A percentile compares a stretch with the other conserved stretches of the same genome.
Evolutionary conservation across 2,113 vertebrate genomes (phyloP).

Genomic region (Petaurus breviceps): DNA sequence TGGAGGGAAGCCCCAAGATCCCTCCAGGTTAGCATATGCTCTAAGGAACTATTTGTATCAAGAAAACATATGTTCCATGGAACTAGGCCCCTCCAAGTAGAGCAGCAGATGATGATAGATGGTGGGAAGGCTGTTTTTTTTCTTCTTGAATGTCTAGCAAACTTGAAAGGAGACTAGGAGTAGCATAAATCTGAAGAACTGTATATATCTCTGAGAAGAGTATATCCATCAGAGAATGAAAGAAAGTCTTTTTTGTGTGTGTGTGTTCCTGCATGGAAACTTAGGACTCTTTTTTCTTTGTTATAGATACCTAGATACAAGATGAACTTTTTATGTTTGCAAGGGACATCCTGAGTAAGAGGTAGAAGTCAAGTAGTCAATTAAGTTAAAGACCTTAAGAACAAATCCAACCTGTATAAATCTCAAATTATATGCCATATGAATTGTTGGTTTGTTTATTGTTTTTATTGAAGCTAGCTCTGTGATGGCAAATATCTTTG

Average conservation of each 20-base stretch:
- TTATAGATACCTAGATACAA: background rate
- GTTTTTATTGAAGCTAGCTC: background rate
- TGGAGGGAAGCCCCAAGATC: background rate
- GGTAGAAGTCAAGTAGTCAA: background rate
- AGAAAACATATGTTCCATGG: background rate
- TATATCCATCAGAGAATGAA: background rate
- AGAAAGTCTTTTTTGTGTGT: background rate
- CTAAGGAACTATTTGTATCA: background rate
- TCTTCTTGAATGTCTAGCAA: background rate
- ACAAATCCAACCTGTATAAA: background rate
- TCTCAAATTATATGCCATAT: background rate
- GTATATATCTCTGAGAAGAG: background rate
- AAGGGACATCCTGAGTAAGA: background rate
- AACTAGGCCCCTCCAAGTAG: background rate
- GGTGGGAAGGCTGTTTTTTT: background rate
- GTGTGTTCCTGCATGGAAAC: background rate
- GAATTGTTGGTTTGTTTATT: background rate
- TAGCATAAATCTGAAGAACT: background rate
- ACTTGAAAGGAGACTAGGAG: background rate
- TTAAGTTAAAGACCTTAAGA: background rate
- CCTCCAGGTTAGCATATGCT: background rate
- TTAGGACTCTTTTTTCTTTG: background rate
- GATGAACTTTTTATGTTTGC: background rate
- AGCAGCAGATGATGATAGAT: background rate
- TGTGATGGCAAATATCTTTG: background rate